phyloP scores from a whole-genome alignment of 92 coral and sea anemone species.

The Porites lobata region DNA sequence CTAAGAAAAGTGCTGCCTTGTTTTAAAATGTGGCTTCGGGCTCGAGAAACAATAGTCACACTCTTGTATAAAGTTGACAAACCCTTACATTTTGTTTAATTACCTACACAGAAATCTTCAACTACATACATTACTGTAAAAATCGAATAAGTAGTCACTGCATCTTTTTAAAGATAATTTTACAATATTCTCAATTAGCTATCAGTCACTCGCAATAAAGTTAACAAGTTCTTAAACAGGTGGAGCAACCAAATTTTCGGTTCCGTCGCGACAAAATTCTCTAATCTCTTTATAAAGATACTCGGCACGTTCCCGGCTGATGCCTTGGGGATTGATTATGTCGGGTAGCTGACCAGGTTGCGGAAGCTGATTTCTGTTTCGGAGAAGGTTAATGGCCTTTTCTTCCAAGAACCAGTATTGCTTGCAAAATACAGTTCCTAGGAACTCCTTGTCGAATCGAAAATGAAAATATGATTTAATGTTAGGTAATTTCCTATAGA shows the following conservation, averaged over 20 bases:
- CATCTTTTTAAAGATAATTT: neutral
- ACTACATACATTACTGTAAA: neutral
- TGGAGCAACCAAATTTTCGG: slow-evolving; percentile 26
- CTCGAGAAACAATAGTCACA: neutral
- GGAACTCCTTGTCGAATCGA: neutral
- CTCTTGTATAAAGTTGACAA: neutral
- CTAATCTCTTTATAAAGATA: slow-evolving; percentile 39
- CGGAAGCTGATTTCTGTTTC: slow-evolving; percentile 35
- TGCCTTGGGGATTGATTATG: slow-evolving; percentile 24
- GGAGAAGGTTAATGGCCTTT: slow-evolving; percentile 31
- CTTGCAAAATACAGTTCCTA: slow-evolving; percentile 41
- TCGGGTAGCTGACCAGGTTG: slow-evolving; percentile 37
- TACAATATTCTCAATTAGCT: neutral
- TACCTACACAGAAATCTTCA: neutral
- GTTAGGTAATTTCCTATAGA: too few relatives aligned
- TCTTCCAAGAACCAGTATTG: slow-evolving; percentile 41
- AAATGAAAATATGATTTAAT: too few relatives aligned
- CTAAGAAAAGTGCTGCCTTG: neutral
- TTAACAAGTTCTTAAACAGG: slow-evolving; percentile 4
- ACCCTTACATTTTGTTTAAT: slow-evolving; percentile 8
- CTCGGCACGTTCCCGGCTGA: slow-evolving; percentile 24
- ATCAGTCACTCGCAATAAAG: neutral
- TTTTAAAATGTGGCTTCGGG: neutral
- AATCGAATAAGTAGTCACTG: neutral
- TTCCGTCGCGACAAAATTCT: slow-evolving; percentile 34